These are phyloP conservation scores for Gasteruption jaculator DNA, from an alignment of 2,888 invertebrate genomes.

Conservation along the genomic window DNA sequence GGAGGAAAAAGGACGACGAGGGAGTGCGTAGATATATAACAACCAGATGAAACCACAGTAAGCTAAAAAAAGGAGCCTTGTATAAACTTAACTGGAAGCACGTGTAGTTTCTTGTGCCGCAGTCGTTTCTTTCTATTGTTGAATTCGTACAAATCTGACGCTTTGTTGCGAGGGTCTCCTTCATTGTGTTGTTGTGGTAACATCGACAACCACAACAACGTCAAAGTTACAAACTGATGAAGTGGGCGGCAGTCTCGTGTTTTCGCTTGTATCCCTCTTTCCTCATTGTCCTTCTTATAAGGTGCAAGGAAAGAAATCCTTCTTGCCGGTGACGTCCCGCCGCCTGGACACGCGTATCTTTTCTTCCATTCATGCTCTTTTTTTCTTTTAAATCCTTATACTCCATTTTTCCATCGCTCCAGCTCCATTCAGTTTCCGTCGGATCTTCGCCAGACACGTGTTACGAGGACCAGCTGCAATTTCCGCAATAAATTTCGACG, in stretches of 20 bases:
- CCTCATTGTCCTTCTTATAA: conserved; percentile 23
- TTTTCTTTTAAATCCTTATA: no score
- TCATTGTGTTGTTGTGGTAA: conserved; percentile 27
- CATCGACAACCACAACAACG: conserved; percentile 23
- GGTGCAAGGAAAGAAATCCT: conserved; percentile 6
- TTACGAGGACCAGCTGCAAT: no score
- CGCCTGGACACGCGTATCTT: conserved; percentile 38
- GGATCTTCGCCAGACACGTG: conserved; percentile 11
- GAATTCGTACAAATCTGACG: conserved; percentile 32
- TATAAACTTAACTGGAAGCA: no score
- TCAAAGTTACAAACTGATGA: conserved; percentile 32
- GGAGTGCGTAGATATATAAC: no score
- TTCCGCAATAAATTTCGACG: no score
- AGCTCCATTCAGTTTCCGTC: conserved; percentile 6
- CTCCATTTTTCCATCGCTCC: no score
- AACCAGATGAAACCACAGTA: no score
- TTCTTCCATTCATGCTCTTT: conserved; percentile 18
- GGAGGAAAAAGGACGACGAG: no score
- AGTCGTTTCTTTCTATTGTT: conserved; percentile 25
- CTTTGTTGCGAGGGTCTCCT: conserved; percentile 30
- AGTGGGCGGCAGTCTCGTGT: conserved; percentile 39
- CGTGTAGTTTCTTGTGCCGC: no score
- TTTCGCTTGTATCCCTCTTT: conserved; percentile 29
- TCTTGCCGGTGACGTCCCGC: conserved; percentile 29
- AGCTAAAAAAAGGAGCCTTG: conserved; percentile 16